phyloP scores from a whole-genome alignment of 2,797 vertebrate species.

The Chaenodraco wilsoni region DNA sequence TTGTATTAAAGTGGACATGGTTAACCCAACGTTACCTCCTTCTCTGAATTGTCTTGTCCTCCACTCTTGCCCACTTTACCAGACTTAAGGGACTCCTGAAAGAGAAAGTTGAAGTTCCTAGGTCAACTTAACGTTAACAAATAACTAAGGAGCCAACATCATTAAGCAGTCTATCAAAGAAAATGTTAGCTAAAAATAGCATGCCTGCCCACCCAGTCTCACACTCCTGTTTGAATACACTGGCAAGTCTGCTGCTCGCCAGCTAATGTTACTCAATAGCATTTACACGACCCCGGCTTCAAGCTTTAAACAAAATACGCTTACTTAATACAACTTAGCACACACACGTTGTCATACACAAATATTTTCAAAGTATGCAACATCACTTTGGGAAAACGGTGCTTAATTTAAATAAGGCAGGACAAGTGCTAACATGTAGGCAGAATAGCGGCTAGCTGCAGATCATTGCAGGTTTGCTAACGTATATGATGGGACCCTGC shows the following conservation, averaged over 20 bases:
- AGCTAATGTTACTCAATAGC: slow-evolving; percentile 39
- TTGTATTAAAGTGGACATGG: neutral
- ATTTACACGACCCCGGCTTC: slow-evolving; percentile 29
- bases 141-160: slow-evolving; percentile 12
- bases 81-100: slow-evolving; percentile 82
- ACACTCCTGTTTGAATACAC: slow-evolving; percentile 44
- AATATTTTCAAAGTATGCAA: neutral
- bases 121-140: neutral
- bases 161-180: slow-evolving; percentile 20
- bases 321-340: neutral
- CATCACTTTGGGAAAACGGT: neutral
- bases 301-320: neutral
- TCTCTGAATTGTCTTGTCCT: slow-evolving; percentile 83
- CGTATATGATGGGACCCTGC: slow-evolving; percentile 58
- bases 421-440: slow-evolving; percentile 32
- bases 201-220: slow-evolving; percentile 45
- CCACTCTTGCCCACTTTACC: slow-evolving; percentile 84
- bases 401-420: neutral
- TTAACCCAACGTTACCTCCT: slow-evolving; percentile 76
- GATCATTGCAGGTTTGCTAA: slow-evolving; percentile 55
- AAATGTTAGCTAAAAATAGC: slow-evolving; percentile 60
- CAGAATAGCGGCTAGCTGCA: slow-evolving; percentile 59
- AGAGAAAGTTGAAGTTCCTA: slow-evolving; percentile 12
- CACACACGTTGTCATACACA: neutral
- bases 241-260: slow-evolving; percentile 45